These are phyloP conservation scores for Oreotrochilus melanogaster DNA, from an alignment of 2,113 vertebrate species.

Conservation along the genomic window DNA sequence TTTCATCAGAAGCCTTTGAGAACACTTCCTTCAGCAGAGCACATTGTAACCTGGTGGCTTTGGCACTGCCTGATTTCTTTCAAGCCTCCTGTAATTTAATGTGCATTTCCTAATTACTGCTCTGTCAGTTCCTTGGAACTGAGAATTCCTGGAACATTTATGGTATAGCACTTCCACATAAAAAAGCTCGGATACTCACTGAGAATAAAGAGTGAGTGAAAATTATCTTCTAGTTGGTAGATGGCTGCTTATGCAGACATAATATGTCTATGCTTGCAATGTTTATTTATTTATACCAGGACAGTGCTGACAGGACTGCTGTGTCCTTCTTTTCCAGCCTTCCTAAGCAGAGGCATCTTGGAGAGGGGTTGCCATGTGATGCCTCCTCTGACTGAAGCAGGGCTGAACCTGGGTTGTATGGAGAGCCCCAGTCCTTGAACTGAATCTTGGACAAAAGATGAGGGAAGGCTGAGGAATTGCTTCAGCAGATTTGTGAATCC, in stretches of 20 bases:
- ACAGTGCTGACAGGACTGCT: not conserved
- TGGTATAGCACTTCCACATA: rapidly evolving
- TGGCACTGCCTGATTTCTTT: not conserved
- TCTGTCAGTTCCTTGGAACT: not conserved
- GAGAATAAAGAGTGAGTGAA: not conserved
- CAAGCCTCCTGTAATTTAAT: not conserved
- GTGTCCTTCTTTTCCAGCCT: not conserved
- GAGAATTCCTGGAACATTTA: not conserved
- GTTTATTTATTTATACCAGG: not conserved
- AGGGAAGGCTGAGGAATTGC: not conserved
- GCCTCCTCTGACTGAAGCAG: not conserved
- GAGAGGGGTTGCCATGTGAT: not conserved
- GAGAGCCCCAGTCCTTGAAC: not conserved
- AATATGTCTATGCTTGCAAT: not conserved
- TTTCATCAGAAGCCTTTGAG: not conserved
- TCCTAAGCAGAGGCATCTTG: not conserved
- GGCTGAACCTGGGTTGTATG: not conserved
- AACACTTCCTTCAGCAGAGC: not conserved
- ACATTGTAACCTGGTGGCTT: not conserved
- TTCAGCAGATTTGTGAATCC: not conserved
- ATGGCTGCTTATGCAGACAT: not conserved
- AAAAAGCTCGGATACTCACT: not conserved
- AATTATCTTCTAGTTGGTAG: not conserved
- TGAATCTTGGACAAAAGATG: not conserved
- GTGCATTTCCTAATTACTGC: not conserved